Evolutionary conservation across 2,888 invertebrate genomes (phyloP), one percentile per base, ranked within the genome.

Genomic region (Dynastes hyllus): DNA sequence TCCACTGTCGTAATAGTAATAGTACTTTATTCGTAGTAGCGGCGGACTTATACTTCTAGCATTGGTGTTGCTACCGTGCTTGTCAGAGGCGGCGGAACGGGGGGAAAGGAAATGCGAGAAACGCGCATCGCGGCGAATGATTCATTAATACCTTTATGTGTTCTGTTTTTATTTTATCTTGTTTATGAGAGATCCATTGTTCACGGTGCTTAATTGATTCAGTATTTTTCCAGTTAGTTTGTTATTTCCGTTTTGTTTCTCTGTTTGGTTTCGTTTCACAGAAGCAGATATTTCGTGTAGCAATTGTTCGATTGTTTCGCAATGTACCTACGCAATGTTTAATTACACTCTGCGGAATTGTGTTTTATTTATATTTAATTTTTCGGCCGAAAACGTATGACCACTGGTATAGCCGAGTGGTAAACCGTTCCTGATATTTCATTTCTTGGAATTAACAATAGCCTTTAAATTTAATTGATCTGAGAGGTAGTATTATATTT

Each of bases 171-270:
- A 71, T 37, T 71, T 71, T 71, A 71, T 55, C 32, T 71, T 37
- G 71, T 71, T 71, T 71, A 71, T 71, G 71, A 55, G 71, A 53
- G 71, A 71, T 71, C 55, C 55, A 55, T 71, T 71, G 71, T 71
- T 55, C 55, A 13, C 71, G 27, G 29, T 71, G 37, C 37, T 71
- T 71, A 71, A 71, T 71, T 71, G 71, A 71, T 71, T 71, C 71
- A 55, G 71, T 55, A 71, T 58, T 71, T 70, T 70, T 70, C 70
- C 70, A 70, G 29, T 70, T 70, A 70, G 51, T 70, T 70, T 53
- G 51, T 53, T 70, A 29, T 51, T 69, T 51, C 51, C 40, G 67
- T 50, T 22, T 69, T 27, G 32, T 71, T 70, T 71, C 37, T 45
- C 45, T 45, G 29, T 55, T 53, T 71, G 53, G 32, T 71, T 66